Base-by-base conservation (phyloP, 2,888 invertebrate genomes). In the Tetanocera ferruginea region DNA sequence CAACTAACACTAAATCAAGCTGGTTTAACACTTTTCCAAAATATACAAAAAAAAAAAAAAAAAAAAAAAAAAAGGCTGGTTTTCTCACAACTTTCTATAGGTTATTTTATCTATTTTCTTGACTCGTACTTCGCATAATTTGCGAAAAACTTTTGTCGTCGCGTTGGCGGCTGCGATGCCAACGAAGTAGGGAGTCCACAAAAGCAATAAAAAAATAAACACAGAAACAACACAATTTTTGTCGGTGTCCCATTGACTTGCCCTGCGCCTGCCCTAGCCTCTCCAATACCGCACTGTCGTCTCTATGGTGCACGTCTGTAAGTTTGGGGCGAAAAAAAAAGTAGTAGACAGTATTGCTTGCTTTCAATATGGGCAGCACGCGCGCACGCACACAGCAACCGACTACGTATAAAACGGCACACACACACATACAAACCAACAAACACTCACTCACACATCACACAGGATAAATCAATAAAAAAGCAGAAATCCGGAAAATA, bases 121-220 rank as follows among this genome's bases (percentile, higher is more conserved):
- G 19, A n/a, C 55, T 23, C 55, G 55, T 2, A 55, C 23, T 23
- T 5, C 19, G n/a, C 55, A 55, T 55, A 55, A n/a, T 23, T 55
- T 55, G 55, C 19, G 31, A 31, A 64, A 43, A 17, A 70, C 70
- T 43, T 31, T 72, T 71, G 81, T 64, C 81, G 81, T 76, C 81
- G 79, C 80, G 79, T 81, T 81, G 81, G 79, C 80, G 80, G 72
- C 80, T 77, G 67, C 73, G 60, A 73, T 75, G 77, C 74, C 78
- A 69, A 70, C 43, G 62, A 51, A 69, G n/a, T 25, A 14, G 17
- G 34, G 19, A 60, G 49, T 17, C 34, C 17, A 67, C 66, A n/a
- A 55, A n/a, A 57, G n/a, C 19, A 49, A 67, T 0, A 9, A 28
- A 37, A 55, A 67, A 23, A 67, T 37, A 67, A 37, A 14, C 25